Conservation (phyloP, 2,113 vertebrate genomes). For the Tinamus guttatus region DNA sequence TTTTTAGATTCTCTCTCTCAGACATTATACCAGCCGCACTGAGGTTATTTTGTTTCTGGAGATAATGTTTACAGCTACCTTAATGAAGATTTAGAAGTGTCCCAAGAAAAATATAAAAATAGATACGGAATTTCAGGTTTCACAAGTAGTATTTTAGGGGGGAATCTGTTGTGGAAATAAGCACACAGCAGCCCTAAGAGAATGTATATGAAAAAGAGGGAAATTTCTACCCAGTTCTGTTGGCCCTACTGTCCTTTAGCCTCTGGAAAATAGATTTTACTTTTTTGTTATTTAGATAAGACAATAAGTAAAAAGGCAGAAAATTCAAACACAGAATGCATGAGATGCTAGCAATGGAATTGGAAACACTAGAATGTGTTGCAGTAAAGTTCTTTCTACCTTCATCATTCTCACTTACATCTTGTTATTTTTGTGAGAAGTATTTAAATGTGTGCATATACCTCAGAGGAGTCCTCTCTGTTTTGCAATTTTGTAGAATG, state of each 20-base stretch:
- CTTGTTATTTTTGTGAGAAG: neutral
- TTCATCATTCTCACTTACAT: neutral
- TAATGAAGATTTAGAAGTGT: neutral
- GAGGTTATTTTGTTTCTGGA: neutral
- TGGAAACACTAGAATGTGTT: rapidly evolving
- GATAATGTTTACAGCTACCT: neutral
- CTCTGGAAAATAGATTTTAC: neutral
- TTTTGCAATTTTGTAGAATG: neutral
- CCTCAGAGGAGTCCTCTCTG: neutral
- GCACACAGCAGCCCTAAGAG: neutral
- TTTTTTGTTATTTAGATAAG: neutral
- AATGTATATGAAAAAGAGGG: neutral
- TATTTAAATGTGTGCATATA: neutral
- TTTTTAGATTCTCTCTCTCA: neutral
- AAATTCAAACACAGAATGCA: neutral
- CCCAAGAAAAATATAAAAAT: neutral
- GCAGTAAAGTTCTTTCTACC: neutral
- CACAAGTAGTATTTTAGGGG: neutral
- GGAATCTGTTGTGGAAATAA: neutral
- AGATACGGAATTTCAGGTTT: neutral
- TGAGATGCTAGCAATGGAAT: neutral
- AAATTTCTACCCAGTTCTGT: neutral
- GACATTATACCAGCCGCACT: neutral
- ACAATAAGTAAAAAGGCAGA: neutral
- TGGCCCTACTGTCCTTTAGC: neutral